Conservation (phyloP, 2,113 vertebrate genomes). For the Oryzias celebensis region DNA sequence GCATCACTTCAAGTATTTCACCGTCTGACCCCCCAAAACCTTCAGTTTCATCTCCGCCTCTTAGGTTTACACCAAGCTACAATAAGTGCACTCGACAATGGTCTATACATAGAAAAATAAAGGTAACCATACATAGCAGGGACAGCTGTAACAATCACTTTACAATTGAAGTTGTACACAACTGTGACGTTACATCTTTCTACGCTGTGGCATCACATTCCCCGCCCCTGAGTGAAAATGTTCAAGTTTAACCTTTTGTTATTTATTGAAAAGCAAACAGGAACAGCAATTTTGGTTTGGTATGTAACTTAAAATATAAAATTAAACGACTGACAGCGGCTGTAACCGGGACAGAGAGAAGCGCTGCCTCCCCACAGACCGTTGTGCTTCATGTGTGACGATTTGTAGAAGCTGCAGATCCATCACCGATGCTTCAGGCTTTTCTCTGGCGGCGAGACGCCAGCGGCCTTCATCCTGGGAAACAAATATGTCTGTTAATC, state of each 20-base stretch:
- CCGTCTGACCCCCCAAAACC: slow-evolving; percentile 30
- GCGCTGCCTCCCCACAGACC: slow-evolving; percentile 64
- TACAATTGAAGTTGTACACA: slow-evolving; percentile 75
- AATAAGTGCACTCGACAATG: slow-evolving; percentile 76
- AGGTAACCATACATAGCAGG: slow-evolving; percentile 66
- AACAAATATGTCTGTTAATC: slow-evolving; percentile 16
- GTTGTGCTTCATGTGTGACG: slow-evolving; percentile 61
- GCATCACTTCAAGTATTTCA: slow-evolving; percentile 68
- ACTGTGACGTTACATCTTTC: slow-evolving; percentile 46
- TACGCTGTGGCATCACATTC: slow-evolving; percentile 62
- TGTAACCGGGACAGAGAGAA: slow-evolving; percentile 46
- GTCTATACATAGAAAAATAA: slow-evolving; percentile 79
- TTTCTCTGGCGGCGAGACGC: slow-evolving; percentile 33
- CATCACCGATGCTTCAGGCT: slow-evolving; percentile 42
- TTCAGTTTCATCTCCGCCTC: slow-evolving; percentile 57
- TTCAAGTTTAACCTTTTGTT: slow-evolving; percentile 76
- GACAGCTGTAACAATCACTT: slow-evolving; percentile 75
- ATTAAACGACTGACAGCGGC: slow-evolving; percentile 36
- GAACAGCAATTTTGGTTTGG: slow-evolving; percentile 64
- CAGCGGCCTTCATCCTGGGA: slow-evolving; percentile 50
- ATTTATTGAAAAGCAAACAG: slow-evolving; percentile 62
- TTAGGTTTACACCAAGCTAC: slow-evolving; percentile 76
- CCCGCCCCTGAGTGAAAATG: slow-evolving; percentile 75
- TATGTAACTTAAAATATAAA: slow-evolving; percentile 73
- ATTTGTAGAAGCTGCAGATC: slow-evolving; percentile 73